Percentiles rank a stretch among this genome's conserved stretches.
These are phyloP conservation scores for Cyprichromis sp. DNA, from an alignment of 2,113 vertebrate genomes.

Conservation along the genomic window DNA sequence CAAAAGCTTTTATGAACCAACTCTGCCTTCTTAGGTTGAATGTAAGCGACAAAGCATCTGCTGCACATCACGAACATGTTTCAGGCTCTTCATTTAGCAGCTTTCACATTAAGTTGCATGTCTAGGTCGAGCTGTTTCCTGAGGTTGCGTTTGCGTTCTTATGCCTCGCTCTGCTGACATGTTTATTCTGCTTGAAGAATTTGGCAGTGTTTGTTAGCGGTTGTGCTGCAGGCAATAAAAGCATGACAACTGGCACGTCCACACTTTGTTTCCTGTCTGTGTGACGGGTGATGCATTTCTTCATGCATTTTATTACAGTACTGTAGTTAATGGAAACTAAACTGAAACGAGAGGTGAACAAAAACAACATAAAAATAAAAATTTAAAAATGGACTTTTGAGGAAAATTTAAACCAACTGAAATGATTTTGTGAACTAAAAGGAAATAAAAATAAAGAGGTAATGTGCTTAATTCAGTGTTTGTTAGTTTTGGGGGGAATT, in stretches of 20 bases:
- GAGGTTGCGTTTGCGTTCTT: background rate
- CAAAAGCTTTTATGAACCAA: background rate
- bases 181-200: too few species aligned
- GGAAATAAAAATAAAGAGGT: background rate
- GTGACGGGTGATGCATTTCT: background rate
- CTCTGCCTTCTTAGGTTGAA: background rate
- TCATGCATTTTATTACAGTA: background rate
- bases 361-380: background rate
- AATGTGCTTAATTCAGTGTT: background rate
- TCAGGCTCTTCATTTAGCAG: too few species aligned
- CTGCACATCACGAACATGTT: background rate
- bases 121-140: background rate
- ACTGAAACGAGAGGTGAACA: background rate
- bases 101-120: background rate
- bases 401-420: background rate
- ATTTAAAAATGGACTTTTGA: background rate
- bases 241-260: background rate
- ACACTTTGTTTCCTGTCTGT: background rate
- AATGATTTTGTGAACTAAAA: background rate
- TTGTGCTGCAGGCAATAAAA: background rate
- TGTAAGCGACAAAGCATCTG: background rate
- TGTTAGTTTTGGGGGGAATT: background rate
- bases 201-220: background rate
- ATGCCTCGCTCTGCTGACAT: background rate
- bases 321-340: background rate